phyloP scores from a whole-genome alignment of 2,888 invertebrate genomes.

The Chaetogeoica ovagalla region DNA sequence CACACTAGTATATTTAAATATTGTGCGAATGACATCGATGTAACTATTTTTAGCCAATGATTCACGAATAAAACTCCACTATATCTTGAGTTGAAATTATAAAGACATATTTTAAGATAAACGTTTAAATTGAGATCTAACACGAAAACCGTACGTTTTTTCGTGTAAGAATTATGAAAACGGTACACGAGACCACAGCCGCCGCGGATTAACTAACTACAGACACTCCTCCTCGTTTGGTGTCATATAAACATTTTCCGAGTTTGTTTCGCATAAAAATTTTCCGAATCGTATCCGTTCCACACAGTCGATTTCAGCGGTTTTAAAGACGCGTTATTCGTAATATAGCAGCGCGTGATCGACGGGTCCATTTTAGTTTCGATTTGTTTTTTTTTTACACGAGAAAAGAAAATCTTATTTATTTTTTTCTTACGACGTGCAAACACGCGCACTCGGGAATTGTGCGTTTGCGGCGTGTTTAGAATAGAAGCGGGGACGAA shows the following conservation, averaged over 20 bases:
- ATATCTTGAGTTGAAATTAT: no score
- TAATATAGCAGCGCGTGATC: constrained; percentile 15
- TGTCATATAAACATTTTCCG: neutral
- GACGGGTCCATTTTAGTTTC: constrained; percentile 14
- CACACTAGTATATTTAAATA: no score
- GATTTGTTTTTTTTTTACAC: neutral
- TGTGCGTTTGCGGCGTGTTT: no score
- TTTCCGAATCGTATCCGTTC: constrained; percentile 34
- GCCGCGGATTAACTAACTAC: constrained; percentile 35
- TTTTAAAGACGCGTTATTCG: constrained; percentile 13
- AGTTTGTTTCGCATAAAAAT: constrained; percentile 31
- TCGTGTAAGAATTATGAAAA: no score
- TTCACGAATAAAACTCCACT: no score
- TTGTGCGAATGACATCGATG: constrained; percentile 17
- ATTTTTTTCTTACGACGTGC: neutral
- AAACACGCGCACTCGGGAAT: neutral
- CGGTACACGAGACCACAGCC: no score
- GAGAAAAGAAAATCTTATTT: constrained; percentile 20
- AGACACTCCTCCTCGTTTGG: constrained; percentile 23
- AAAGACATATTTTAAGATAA: no score
- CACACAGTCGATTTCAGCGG: constrained; percentile 31
- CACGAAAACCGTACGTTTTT: neutral
- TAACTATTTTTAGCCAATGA: neutral
- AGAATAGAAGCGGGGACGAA: no score
- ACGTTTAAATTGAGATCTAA: neutral